Conservation (phyloP, 2,113 vertebrate genomes). For the Callithrix jacchus region DNA sequence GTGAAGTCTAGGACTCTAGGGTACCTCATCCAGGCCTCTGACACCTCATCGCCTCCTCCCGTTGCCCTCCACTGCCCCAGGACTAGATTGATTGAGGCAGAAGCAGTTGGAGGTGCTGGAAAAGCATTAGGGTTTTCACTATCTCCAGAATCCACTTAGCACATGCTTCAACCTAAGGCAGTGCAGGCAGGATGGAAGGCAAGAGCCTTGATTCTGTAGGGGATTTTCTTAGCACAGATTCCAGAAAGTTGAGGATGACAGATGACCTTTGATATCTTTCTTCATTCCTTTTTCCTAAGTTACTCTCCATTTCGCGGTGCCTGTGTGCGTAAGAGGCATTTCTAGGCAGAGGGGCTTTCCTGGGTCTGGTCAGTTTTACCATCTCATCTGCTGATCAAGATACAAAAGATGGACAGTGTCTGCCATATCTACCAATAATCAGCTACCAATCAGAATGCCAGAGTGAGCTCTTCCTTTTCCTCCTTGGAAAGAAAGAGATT, state of each 20-base stretch:
- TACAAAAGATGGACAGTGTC: not conserved
- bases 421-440: not conserved
- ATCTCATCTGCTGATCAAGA: not conserved
- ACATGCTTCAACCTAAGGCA: not conserved
- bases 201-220: not conserved
- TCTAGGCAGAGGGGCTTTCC: conserved; percentile 8
- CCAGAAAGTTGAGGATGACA: not conserved
- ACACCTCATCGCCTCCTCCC: not conserved
- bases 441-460: not conserved
- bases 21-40: not conserved
- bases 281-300: not conserved
- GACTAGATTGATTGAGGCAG: not conserved
- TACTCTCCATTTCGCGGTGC: rapidly evolving
- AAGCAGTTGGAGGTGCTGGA: not conserved
- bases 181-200: not conserved
- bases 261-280: not conserved
- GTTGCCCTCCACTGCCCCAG: no score
- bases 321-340: not conserved
- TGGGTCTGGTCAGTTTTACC: not conserved
- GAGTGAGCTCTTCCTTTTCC: not conserved
- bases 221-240: not conserved
- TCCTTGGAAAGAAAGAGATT: not conserved
- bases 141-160: not conserved
- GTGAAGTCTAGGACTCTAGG: no score
- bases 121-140: not conserved